These are phyloP conservation scores for Monochamus alternatus DNA, from an alignment of 2,888 invertebrate species.

Conservation along the genomic window DNA sequence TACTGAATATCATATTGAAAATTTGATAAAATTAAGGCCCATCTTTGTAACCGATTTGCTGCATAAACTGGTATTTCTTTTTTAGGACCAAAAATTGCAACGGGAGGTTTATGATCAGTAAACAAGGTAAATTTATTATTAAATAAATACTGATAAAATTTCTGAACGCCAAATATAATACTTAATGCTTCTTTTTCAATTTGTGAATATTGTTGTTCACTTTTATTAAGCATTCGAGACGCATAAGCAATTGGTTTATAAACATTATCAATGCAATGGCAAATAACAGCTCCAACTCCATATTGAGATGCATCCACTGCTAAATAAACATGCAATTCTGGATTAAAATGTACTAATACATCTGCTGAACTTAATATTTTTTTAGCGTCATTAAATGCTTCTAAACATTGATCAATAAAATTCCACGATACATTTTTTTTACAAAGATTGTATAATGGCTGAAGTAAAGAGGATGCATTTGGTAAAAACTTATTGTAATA, in stretches of 20 bases:
- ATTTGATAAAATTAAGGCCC: conserved; percentile 15
- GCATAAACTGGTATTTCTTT: conserved; percentile 23
- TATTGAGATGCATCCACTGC: conserved; percentile 25
- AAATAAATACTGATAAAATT: conserved; percentile 30
- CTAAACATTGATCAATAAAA: background rate
- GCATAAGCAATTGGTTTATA: too few relatives aligned
- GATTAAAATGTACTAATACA: conserved; percentile 2
- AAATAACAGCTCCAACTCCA: conserved; percentile 1
- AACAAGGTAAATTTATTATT: conserved; percentile 7
- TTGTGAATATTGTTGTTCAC: conserved; percentile 4
- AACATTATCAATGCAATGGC: too few relatives aligned
- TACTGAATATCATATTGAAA: too few relatives aligned
- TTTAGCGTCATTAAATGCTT: background rate
- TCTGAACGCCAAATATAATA: conserved; percentile 28
- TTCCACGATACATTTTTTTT: conserved; percentile 14
- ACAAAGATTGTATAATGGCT: conserved; percentile 43
- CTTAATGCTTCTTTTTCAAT: conserved; percentile 29
- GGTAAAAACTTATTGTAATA: conserved; percentile 47
- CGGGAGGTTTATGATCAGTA: conserved; percentile 16
- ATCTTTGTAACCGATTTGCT: conserved; percentile 17
- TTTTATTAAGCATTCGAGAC: too few relatives aligned
- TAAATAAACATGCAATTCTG: background rate
- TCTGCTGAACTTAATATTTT: background rate
- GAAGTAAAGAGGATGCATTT: conserved; percentile 40
- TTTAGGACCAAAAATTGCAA: conserved; percentile 16